Evolutionary conservation across 2,113 vertebrate genomes (phyloP).

Genomic region (Danio rerio): DNA sequence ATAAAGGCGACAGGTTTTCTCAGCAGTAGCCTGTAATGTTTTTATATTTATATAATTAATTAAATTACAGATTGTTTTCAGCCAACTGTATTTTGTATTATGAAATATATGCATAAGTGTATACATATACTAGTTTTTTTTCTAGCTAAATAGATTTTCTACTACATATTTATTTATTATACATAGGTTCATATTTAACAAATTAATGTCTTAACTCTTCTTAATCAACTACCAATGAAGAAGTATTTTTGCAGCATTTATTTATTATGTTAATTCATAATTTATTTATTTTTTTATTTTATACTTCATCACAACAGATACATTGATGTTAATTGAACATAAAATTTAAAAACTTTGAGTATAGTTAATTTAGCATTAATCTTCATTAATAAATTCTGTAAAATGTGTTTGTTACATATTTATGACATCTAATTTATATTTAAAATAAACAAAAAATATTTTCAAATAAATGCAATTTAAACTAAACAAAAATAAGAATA

Average conservation of each 20-base stretch:
- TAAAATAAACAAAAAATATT: too few relatives aligned
- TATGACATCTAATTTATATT: background rate
- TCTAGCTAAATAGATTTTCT: too few relatives aligned
- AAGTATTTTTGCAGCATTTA: background rate
- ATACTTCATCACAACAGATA: background rate
- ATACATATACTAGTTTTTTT: too few relatives aligned
- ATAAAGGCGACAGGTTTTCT: conserved; percentile 87
- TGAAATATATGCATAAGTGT: background rate
- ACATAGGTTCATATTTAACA: background rate
- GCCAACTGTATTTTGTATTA: background rate
- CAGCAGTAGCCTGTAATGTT: conserved; percentile 79
- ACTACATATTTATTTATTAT: too few relatives aligned
- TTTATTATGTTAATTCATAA: background rate
- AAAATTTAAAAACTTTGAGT: background rate
- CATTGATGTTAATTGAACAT: background rate
- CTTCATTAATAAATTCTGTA: background rate
- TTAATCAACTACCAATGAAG: background rate
- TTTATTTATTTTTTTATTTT: background rate
- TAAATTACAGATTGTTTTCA: background rate
- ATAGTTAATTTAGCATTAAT: background rate
- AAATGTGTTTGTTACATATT: background rate
- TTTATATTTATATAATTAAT: background rate
- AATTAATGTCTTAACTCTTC: too few relatives aligned
- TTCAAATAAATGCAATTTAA: background rate
- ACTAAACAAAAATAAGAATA: background rate